These are phyloP conservation scores for Meta bourneti DNA, from an alignment of 2,888 invertebrate species.

Conservation along the genomic window DNA sequence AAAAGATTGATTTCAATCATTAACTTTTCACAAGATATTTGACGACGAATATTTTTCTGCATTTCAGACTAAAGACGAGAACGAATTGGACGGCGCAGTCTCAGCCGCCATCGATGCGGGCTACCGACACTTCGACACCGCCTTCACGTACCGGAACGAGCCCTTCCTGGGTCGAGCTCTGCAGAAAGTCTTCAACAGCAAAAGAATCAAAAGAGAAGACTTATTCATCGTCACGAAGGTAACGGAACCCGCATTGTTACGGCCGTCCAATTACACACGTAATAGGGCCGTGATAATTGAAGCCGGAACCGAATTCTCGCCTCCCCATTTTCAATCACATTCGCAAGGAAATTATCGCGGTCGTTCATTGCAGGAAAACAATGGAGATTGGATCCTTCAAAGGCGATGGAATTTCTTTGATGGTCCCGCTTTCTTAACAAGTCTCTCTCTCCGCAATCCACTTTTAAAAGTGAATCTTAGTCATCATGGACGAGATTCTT, in stretches of 20 bases:
- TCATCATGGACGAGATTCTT: no score
- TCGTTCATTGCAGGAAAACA: no score
- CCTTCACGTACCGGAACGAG: slow-evolving; percentile 77
- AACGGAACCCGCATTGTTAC: neutral
- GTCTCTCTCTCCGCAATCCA: no score
- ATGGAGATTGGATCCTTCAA: no score
- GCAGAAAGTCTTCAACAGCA: slow-evolving; percentile 64
- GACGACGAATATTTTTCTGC: neutral
- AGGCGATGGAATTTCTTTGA: no score
- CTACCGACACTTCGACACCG: slow-evolving; percentile 78
- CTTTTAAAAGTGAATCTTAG: no score
- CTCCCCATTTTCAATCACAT: neutral
- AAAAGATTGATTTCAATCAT: no score
- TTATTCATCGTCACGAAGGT: slow-evolving; percentile 78
- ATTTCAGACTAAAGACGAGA: slow-evolving; percentile 54
- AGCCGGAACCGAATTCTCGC: neutral
- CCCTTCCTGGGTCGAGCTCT: slow-evolving; percentile 77
- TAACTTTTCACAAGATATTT: no score
- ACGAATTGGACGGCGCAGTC: slow-evolving; percentile 41
- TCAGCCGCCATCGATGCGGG: slow-evolving; percentile 69
- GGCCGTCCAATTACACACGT: slow-evolving; percentile 8
- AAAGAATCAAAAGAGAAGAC: slow-evolving; percentile 77
- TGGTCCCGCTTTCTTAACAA: no score
- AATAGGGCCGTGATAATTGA: neutral
- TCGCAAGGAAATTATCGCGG: no score